Conservation (phyloP, 2,888 invertebrate genomes). For the Hydraecia micacea region DNA sequence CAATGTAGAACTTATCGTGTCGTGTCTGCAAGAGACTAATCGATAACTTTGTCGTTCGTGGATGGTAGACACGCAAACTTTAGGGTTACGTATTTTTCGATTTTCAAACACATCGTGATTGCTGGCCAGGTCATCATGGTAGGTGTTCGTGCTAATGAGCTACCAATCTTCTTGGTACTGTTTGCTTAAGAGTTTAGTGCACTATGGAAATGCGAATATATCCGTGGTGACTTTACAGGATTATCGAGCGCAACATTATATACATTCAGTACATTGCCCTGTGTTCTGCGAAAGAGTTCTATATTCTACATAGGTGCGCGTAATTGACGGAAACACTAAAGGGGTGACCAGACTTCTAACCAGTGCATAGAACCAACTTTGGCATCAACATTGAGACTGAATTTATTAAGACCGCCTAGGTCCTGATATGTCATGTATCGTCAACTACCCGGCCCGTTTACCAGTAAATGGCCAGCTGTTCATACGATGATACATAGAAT, state of each 20-base stretch:
- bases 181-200: not conserved
- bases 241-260: constrained; percentile 46
- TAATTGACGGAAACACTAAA: constrained; percentile 32
- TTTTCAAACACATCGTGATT: constrained; percentile 1
- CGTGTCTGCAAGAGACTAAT: constrained; percentile 29
- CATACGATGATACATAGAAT: constrained; percentile 15
- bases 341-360: constrained; percentile 23
- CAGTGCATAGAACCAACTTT: constrained; percentile 22
- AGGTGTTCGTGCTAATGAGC: constrained; percentile 9
- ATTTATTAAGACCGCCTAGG: not conserved
- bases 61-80: constrained; percentile 39
- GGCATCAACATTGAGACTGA: not conserved
- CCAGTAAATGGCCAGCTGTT: not conserved
- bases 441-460: not conserved
- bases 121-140: not conserved
- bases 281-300: constrained; percentile 50
- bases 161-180: not conserved
- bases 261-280: constrained; percentile 60
- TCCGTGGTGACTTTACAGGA: constrained; percentile 31
- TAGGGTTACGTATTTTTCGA: constrained; percentile 29
- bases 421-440: not conserved
- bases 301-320: constrained; percentile 22
- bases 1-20: not conserved
- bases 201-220: constrained; percentile 19
- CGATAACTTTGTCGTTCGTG: constrained; percentile 43